Percentiles rank a stretch among this genome's conserved stretches.
Evolutionary conservation across 2,888 invertebrate genomes (phyloP).

Genomic region (Agonum fuliginosum): DNA sequence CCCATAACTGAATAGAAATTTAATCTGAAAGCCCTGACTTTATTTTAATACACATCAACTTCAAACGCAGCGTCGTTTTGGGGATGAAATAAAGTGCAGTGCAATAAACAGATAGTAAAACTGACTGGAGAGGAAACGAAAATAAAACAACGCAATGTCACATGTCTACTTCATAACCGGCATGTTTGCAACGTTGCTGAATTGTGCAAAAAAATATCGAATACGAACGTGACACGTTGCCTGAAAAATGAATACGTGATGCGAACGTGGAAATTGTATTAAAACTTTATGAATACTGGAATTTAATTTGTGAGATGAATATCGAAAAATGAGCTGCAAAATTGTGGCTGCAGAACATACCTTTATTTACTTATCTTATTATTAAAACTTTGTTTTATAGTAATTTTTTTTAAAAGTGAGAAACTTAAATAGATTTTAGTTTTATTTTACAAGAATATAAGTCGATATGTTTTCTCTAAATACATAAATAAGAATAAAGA

Average conservation of each 20-base stretch:
- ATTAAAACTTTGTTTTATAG: too few relatives aligned
- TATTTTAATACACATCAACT: too few relatives aligned
- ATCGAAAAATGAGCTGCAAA: neutral
- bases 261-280: conserved; percentile 22
- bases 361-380: too few relatives aligned
- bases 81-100: neutral
- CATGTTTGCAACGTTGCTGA: neutral
- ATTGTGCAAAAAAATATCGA: conserved; percentile 38
- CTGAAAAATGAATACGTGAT: conserved; percentile 43
- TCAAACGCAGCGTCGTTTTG: too few relatives aligned
- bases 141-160: neutral
- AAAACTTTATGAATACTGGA: conserved; percentile 47
- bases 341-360: too few relatives aligned
- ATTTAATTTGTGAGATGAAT: conserved; percentile 38
- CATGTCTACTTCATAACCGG: neutral
- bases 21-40: too few relatives aligned
- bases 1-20: too few relatives aligned
- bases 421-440: too few relatives aligned
- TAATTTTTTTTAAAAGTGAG: too few relatives aligned
- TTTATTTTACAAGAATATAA: too few relatives aligned
- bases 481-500: too few relatives aligned
- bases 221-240: conserved; percentile 6
- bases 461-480: too few relatives aligned
- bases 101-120: neutral
- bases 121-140: neutral